These are phyloP conservation scores for Eueremaeus valkanovi DNA, from an alignment of 2,888 invertebrate species.

Conservation along the genomic window DNA sequence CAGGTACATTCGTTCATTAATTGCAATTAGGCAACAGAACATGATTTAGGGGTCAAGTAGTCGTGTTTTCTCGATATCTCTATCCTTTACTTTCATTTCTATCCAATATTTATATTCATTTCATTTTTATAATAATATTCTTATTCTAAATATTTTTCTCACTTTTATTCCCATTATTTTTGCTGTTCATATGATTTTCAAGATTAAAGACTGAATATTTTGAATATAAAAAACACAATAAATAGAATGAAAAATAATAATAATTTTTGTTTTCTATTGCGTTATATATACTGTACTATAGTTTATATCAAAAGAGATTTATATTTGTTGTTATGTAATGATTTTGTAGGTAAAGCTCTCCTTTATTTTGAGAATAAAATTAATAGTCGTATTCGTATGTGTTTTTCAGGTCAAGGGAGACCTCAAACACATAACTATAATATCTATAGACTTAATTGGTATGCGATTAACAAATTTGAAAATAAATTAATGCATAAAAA, in stretches of 20 bases:
- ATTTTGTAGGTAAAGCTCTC: background rate
- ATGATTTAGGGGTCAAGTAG: conserved; percentile 31
- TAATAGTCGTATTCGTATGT: conserved; percentile 4
- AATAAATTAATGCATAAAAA: background rate
- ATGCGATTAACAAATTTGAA: conserved; percentile 20
- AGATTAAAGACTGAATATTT: no score
- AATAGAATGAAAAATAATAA: background rate
- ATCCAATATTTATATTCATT: no score
- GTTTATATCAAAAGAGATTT: conserved; percentile 3
- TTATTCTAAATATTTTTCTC: no score
- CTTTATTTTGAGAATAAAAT: conserved; percentile 2
- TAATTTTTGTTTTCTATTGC: background rate
- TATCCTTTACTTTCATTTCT: background rate
- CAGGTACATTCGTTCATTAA: conserved; percentile 26
- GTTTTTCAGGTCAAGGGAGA: conserved; percentile 34
- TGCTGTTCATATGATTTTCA: no score
- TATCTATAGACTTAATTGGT: conserved; percentile 30
- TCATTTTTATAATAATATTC: no score
- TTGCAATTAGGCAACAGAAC: conserved; percentile 17
- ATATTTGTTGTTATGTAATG: conserved; percentile 8
- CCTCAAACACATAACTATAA: conserved; percentile 1
- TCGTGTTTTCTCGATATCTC: background rate
- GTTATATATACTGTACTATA: no score
- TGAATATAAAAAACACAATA: background rate
- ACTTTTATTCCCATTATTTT: no score